Conservation (phyloP, 2,888 invertebrate species). For the Lasioglossum oenotherae region DNA sequence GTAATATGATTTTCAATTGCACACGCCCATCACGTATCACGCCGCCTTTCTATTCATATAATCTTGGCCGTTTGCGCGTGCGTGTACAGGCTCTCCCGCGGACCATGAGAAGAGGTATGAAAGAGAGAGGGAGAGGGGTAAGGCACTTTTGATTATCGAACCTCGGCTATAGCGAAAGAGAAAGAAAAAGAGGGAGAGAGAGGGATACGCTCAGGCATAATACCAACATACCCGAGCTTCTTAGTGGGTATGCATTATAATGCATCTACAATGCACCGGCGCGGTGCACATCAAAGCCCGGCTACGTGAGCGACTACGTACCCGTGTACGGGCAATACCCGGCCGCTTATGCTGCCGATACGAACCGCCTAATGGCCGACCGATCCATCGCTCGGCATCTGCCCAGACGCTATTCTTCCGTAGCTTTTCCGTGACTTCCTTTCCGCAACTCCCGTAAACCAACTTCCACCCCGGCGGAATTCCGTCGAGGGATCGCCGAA, state of each 20-base stretch:
- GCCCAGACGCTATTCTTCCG: constrained; percentile 24
- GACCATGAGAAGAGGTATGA: constrained; percentile 40
- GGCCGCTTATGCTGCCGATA: constrained; percentile 60
- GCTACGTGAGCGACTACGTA: constrained; percentile 75
- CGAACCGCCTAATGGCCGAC: constrained; percentile 64
- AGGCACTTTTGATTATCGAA: constrained; percentile 80
- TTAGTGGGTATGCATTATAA: constrained; percentile 80
- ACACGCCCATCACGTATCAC: constrained; percentile 79
- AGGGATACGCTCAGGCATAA: constrained; percentile 57
- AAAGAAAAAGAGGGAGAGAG: background rate
- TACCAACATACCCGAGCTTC: constrained; percentile 75
- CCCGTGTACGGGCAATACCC: constrained; percentile 66
- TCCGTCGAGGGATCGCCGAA: background rate
- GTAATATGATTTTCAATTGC: constrained; percentile 80
- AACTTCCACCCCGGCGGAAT: background rate
- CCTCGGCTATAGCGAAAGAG: constrained; percentile 23
- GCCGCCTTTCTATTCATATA: constrained; percentile 80
- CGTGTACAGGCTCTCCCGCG: constrained; percentile 13
- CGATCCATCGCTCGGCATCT: constrained; percentile 57
- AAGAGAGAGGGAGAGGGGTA: constrained; percentile 26
- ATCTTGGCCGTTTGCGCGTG: constrained; percentile 66
- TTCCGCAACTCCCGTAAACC: background rate
- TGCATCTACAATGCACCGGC: constrained; percentile 79
- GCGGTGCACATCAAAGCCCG: constrained; percentile 81
- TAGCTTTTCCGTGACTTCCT: constrained; percentile 52